Conservation (phyloP, 2,888 invertebrate species). For the Tachina fera region DNA sequence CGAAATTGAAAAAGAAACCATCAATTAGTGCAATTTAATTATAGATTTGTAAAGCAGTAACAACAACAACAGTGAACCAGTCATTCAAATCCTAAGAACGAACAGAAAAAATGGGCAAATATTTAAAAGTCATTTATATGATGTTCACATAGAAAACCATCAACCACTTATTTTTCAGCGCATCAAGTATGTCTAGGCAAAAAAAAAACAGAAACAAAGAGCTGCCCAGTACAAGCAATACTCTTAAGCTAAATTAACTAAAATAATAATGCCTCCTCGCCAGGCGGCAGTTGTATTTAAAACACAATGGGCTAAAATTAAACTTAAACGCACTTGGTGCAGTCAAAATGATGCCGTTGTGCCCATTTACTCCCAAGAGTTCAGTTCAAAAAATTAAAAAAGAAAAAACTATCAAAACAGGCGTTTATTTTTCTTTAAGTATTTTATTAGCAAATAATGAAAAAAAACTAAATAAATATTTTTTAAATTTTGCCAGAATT, state of each 20-base stretch:
- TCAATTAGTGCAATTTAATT: slow-evolving; percentile 47
- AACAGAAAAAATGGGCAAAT: slow-evolving; percentile 19
- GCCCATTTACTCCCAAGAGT: slow-evolving; percentile 8
- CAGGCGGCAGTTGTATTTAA: slow-evolving; percentile 36
- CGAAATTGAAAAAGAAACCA: slow-evolving; percentile 20
- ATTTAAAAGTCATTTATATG: slow-evolving; percentile 48
- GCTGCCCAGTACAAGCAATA: background rate
- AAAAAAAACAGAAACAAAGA: background rate
- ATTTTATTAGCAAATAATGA: slow-evolving; percentile 15
- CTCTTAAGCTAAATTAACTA: slow-evolving; percentile 31
- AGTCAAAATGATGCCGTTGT: slow-evolving; percentile 14
- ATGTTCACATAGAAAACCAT: slow-evolving; percentile 40
- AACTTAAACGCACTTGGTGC: slow-evolving; percentile 45
- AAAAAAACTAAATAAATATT: background rate
- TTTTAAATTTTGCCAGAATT: slow-evolving; percentile 24
- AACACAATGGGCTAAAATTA: slow-evolving; percentile 63
- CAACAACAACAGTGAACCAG: background rate
- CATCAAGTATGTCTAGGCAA: slow-evolving; percentile 19
- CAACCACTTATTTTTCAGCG: slow-evolving; percentile 50
- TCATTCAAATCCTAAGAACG: slow-evolving; percentile 18
- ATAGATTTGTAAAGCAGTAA: slow-evolving; percentile 24
- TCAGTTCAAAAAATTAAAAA: slow-evolving; percentile 2
- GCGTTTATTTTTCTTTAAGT: slow-evolving; percentile 11
- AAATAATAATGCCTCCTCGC: slow-evolving; percentile 43
- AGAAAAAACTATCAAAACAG: slow-evolving; percentile 30